Evolutionary conservation across 2,113 vertebrate species (phyloP), one percentile per base, ranked within the genome.

Genomic region (Channa maculata): DNA sequence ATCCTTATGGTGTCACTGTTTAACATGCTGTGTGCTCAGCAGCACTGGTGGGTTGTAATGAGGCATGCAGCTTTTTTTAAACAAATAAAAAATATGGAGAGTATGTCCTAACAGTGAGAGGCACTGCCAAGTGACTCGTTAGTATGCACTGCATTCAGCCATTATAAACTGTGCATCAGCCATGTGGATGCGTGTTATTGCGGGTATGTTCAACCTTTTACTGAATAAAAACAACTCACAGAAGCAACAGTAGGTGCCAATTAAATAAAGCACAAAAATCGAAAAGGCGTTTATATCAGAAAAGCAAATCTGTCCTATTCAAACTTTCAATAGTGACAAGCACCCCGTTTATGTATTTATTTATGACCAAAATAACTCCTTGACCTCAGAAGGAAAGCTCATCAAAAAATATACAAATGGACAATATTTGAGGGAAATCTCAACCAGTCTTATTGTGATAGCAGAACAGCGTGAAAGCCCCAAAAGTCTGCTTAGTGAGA

Each of bases 261-360:
- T 92, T 92, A 93, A 89, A 87, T 96, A 96, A 97, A 95, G 96
- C 95, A 96, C 94, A 94, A 90, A 41, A 89, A 94, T 92, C 93
- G 53, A 72, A 54, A 74, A 78, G 78, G 53, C 63, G 58, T 73
- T 73, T 75, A 61, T 69, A 71, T 72, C 71, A 76, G 70, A 79
- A 79, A 2, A 80, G 76, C 3, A 80, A 52, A 61, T 79, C 64
- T 53, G 71, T 55, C 55, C 1, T 24, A 24, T 24, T 24, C 24
- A 6, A 66, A 51, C 43, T 46, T 39, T 65, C 14, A 5, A 51
- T 33, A 13, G 15, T 38, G 53, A 75, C 52, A 38, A 79, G n/a
- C 53, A 64, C 6, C 6, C 51, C 15, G 8, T 46, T 1, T 33
- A 71, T 75, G 66, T 12, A 50, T 24, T 24, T 1, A 24, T 24